Evolutionary conservation across 2,113 vertebrate genomes (phyloP), one percentile per base, ranked within the genome.

Genomic region (Chroicocephalus ridibundus): DNA sequence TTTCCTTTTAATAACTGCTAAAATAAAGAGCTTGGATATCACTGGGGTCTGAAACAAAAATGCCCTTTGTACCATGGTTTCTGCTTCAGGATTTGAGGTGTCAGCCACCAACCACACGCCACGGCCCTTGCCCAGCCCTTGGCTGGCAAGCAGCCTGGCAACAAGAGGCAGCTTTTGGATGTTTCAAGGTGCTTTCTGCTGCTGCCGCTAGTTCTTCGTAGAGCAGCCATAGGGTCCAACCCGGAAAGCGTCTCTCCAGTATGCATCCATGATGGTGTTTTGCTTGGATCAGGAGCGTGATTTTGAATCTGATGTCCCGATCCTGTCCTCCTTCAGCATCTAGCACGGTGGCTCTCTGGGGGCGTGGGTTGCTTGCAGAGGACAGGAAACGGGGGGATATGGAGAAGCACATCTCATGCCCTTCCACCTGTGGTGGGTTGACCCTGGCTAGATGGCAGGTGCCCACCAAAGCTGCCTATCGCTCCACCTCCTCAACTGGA

Each of bases 101-200:
- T 58, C 65, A 52, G 38, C 47, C 58, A 32, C 66, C 47, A 76
- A 44, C 25, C 5, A 0, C 51, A 24, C 2, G 1, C n/a, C 0
- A 0, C 32, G 64, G 31, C 34, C 55, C 49, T 81, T 7, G 17
- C 36, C 62, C 71, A 61, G 47, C 27, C 26, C 2, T 0, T 27
- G 46, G 55, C 42, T 71, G 51, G 6, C 4, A 2, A 68, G 40
- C 22, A 47, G 31, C 38, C 1, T 12, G 8, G 18, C n/a, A 81
- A 46, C 21, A 36, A 38, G 42, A 62, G 21, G 15, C 38, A 69
- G 18, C 27, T 94, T 76, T 54, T 46, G 25, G n/a, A 34, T 76
- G 24, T 49, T 44, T 72, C 57, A 32, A 0, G 31, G 24, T 69
- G 11, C 49, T 49, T 86, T 40, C 34, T 83, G 24, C 42, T 29